Conservation (phyloP, 2,113 vertebrate species). For the Loxodonta africana region DNA sequence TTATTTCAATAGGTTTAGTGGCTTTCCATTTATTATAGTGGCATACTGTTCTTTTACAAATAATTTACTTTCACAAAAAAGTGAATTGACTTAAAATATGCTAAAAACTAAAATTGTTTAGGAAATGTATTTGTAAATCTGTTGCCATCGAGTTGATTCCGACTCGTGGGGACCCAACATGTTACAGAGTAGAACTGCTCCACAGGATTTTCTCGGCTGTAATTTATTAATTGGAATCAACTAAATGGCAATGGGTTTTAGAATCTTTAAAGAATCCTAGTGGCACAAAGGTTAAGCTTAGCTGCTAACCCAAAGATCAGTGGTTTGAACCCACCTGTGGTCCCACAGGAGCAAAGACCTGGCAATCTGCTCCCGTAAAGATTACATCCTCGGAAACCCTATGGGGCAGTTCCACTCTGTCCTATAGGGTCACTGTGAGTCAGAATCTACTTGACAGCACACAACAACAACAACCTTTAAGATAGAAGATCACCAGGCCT, state of each 20-base stretch:
- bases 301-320: not conserved
- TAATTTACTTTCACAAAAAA: slow-evolving; percentile 27
- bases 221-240: not conserved
- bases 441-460: not conserved
- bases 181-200: not conserved
- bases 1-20: not conserved
- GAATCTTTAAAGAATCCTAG: not conserved
- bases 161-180: not conserved
- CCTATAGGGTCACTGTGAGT: not conserved
- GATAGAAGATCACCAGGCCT: not conserved
- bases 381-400: not conserved
- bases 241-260: not conserved
- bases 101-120: not conserved
- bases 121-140: not conserved
- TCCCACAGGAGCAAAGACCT: no score
- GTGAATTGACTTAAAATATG: not conserved
- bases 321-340: not conserved
- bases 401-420: not conserved
- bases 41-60: not conserved
- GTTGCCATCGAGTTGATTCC: not conserved
- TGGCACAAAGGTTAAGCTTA: not conserved
- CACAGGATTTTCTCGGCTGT: not conserved
- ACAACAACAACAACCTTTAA: not conserved
- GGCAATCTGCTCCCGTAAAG: no score
- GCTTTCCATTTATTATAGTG: slow-evolving; percentile 16